Base-by-base conservation (phyloP, 2,797 vertebrate genomes). In the Labroides dimidiatus region DNA sequence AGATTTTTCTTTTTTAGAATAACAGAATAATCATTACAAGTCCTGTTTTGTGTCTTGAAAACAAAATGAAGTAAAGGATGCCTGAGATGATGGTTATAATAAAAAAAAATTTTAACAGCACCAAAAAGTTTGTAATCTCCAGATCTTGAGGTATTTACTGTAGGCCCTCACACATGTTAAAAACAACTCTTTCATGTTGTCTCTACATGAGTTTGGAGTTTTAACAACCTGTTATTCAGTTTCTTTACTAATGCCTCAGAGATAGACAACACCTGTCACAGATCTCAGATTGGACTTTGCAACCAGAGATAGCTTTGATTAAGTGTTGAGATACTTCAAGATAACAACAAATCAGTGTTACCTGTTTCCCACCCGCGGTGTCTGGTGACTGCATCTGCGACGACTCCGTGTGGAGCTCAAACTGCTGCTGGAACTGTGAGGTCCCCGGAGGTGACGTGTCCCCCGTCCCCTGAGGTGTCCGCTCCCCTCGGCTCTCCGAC, bases 381-480 rank as follows among this genome's bases (percentile, higher is more conserved):
- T 19, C 88, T 43, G 41, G 92, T 91, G 64, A 93, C 77, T 84
- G 93, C 50, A 84, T 95, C 92, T 0, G 94, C 54, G 78, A 92
- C 69, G 81, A 94, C 81, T 78, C 88, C 87, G 42, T 74, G 52
- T 77, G 87, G 36, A 75, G 73, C 2, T 84, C 60, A 5, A 87
- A 86, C 63, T 84, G 80, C 14, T 70, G 80, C 20, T 83, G 86
- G 77, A 89, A 91, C 1, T 89, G 76, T 24, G 96, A 96, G 67
- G 96, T 96, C 85, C 96, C 96, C 51, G 96, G 95, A 80, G 95
- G 94, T 33, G 95, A 95, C 44, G 72, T 83, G 27, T 81, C 84
- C 75, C 70, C 85, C 16, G 23, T 70, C 63, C 64, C 87, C 0
- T 7, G 74, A 2, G 80, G 84, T 58, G 92, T 88, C 92, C 68